Base-by-base conservation (phyloP, 2,113 vertebrate genomes). In the Neogobius melanostomus region DNA sequence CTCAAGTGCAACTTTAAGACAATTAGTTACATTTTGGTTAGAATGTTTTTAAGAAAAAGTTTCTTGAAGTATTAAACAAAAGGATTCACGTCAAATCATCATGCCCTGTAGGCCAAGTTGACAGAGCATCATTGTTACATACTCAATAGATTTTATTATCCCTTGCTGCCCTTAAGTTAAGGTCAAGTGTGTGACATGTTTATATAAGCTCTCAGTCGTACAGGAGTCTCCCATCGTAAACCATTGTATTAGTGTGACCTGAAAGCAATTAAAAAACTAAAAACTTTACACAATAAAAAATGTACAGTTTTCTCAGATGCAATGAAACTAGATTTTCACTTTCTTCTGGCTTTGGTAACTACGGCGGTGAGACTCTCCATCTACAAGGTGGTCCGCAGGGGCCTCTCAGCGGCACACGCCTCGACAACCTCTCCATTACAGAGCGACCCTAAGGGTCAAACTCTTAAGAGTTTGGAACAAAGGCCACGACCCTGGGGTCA, bases 371-470 rank as follows among this genome's bases (percentile, higher is more conserved):
- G 62, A 62, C 44, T 69, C 77, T 74, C 71, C 49, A 12, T 85
- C 87, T 84, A 79, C 77, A 12, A 81, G 90, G 91, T 91, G 90
- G 92, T 92, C 91, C 15, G 36, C 67, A 82, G 88, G 91, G 92
- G 90, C 89, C 92, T 87, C 90, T 82, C 80, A 1, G 79, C 89
- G 82, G 91, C 95, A 95, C 95, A 94, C 84, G 95, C 93, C 94
- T 84, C 90, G 84, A 94, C 94, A 94, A 94, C 93, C 94, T 94
- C 93, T 95, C 94, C 91, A 94, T 95, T 96, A 95, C 93, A 91
- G 81, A 85, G 85, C 92, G 94, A 94, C 94, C 94, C 91, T 82
- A 56, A 79, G 91, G 95, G 94, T 95, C 94, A 94, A 87, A 76
- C 92, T 93, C 92, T 93, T 93, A 94, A 94, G 94, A 92, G 91